Base-by-base conservation (phyloP, 2,113 vertebrate species). In the Hippocampus zosterae region DNA sequence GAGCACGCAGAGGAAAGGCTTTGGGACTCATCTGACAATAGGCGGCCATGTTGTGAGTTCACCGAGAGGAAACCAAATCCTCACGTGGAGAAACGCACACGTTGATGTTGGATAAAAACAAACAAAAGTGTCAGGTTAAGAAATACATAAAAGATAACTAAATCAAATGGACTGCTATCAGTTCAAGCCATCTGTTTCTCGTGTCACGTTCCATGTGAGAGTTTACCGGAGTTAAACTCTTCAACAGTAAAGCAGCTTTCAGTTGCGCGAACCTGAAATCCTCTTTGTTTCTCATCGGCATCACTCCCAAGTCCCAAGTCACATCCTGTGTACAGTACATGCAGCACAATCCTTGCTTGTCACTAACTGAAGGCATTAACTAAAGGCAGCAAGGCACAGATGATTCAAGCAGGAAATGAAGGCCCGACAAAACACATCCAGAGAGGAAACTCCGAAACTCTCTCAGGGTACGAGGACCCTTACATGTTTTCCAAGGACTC, bases 11-110 rank as follows among this genome's bases (percentile, higher is more conserved):
- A 71, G 65, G 27, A 76, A 70, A 69, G 88, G 77, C 87, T 82
- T 77, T 27, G 19, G 57, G 60, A 67, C 79, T 74, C 29, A 76
- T 75, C 40, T 71, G 81, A 88, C 83, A 88, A 87, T 87, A 67
- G 46, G 15, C 48, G 67, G 21, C 73, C 16, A 46, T 75, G 56
- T 65, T 83, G 56, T 74, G 59, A 71, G 55, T 67, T 70, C 0
- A 46, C 65, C 63, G 27, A 55, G 50, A n/a, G 11, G 62, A 50
- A 73, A 52, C 25, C 1, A 1, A 57, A 53, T 37, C 67, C 33
- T 68, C 79, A 33, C 44, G 3, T 61, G 6, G 0, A 21, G 19
- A 50, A 4, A 50, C 53, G 65, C 68, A 25, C 1, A 50, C 0
- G 19, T 40, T 64, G 57, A 16, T 74, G 23, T 63, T 16, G 44